Evolutionary conservation across 2,888 invertebrate species (phyloP).

Genomic region (Drosophila helvetica): DNA sequence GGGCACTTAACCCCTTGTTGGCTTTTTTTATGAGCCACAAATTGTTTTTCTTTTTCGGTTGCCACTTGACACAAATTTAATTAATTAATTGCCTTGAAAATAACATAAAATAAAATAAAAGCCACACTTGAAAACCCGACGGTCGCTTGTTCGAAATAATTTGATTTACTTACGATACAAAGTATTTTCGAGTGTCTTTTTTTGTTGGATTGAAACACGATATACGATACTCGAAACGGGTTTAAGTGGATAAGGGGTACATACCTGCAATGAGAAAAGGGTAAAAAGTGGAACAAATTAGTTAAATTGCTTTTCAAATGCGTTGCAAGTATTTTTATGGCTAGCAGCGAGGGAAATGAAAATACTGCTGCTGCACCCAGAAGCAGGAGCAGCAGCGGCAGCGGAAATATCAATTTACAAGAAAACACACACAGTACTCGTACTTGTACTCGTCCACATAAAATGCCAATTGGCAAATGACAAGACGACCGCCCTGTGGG

Average conservation of each 20-base stretch:
- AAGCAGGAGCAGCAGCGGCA: neutral
- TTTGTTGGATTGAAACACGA: conserved; percentile 35
- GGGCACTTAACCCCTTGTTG: conserved; percentile 63
- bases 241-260: conserved; percentile 24
- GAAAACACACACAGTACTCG: conserved; percentile 25
- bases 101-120: conserved; percentile 52
- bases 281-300: conserved; percentile 45
- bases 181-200: conserved; percentile 8
- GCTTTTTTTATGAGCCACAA: conserved; percentile 53
- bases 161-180: neutral
- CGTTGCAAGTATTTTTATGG: conserved; percentile 25
- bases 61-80: conserved; percentile 48
- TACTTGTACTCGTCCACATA: conserved; percentile 9
- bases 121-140: neutral
- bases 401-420: conserved; percentile 69
- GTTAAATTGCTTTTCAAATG: conserved; percentile 51
- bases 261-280: conserved; percentile 47
- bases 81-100: conserved; percentile 58
- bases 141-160: neutral
- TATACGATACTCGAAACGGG: conserved; percentile 26
- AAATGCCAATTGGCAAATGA: conserved; percentile 66
- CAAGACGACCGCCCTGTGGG: conserved; percentile 31
- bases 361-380: conserved; percentile 42
- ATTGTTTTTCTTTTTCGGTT: conserved; percentile 38
- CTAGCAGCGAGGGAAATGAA: conserved; percentile 4